Conservation (phyloP, 2,113 vertebrate species). For the Ramphastos sulfuratus region DNA sequence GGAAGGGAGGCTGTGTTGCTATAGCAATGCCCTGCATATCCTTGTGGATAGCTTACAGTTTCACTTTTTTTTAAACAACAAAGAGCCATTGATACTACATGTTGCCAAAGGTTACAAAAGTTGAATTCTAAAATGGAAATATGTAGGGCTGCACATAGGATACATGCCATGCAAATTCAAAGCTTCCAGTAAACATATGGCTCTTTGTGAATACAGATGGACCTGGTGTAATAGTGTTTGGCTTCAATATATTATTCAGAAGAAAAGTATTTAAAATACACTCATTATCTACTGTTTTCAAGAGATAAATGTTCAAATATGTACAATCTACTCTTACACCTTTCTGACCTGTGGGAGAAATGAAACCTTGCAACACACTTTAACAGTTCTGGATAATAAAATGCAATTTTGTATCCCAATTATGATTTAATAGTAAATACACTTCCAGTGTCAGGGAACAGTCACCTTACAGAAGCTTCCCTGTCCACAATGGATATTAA, state of each 20-base stretch:
- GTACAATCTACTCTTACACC: background rate
- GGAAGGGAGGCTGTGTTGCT: constrained; percentile 82
- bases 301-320: constrained; percentile 1
- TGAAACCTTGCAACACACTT: constrained; percentile 47
- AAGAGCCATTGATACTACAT: constrained; percentile 83
- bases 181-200: constrained; percentile 68
- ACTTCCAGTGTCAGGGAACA: constrained; percentile 54
- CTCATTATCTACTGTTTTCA: constrained; percentile 41
- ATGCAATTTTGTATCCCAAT: constrained; percentile 71
- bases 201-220: constrained; percentile 70
- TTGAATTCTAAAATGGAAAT: constrained; percentile 86
- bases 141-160: constrained; percentile 69
- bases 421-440: constrained; percentile 74
- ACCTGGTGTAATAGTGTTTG: constrained; percentile 63
- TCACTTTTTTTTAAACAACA: constrained; percentile 83
- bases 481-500: constrained; percentile 71
- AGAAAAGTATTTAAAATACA: constrained; percentile 70
- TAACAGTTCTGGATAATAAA: constrained; percentile 67
- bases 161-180: constrained; percentile 74
- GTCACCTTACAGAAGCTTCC: constrained; percentile 66
- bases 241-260: constrained; percentile 68
- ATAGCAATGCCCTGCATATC: constrained; percentile 85
- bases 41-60: constrained; percentile 84
- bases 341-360: constrained; percentile 7
- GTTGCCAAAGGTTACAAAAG: constrained; percentile 85